Conservation (phyloP, 2,797 vertebrate genomes). For the Erethizon dorsatum region DNA sequence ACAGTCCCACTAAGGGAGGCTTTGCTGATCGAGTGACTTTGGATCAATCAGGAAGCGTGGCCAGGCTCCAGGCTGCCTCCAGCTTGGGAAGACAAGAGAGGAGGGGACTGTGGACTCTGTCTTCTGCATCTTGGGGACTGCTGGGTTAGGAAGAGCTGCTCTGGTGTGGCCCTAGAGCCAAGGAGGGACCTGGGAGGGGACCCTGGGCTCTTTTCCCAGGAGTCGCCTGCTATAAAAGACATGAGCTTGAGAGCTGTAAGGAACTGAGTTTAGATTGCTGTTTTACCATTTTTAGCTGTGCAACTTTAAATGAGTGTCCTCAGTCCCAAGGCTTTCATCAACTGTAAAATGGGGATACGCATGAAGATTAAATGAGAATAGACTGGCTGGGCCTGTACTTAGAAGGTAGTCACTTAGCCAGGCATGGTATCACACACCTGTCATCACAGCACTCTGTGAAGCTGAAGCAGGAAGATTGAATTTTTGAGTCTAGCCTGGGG, state of each 20-base stretch:
- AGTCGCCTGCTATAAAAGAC: neutral
- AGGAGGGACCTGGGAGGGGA: neutral
- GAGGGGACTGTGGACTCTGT: neutral
- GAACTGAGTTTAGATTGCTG: neutral
- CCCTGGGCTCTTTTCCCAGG: neutral
- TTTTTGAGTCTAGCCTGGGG: neutral
- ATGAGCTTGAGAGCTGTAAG: neutral
- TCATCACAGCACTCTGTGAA: neutral
- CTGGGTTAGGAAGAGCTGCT: neutral
- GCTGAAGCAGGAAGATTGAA: neutral
- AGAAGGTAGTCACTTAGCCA: neutral
- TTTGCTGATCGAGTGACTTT: conserved; percentile 52
- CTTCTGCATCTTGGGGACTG: neutral
- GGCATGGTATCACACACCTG: neutral
- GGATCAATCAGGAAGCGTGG: conserved; percentile 74
- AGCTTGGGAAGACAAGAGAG: neutral
- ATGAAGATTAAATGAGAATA: conserved; percentile 1
- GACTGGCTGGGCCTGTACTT: neutral
- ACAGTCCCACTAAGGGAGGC: conserved; percentile 64
- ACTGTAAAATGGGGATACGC: conserved; percentile 36
- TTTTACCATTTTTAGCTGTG: neutral
- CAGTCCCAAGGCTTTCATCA: neutral
- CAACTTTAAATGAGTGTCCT: conserved; percentile 33
- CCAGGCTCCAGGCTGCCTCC: conserved; percentile 35
- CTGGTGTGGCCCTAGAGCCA: neutral